Evolutionary conservation across 2,797 vertebrate species (phyloP), one percentile per base, ranked within the genome.

Genomic region (Xenentodon cancila): DNA sequence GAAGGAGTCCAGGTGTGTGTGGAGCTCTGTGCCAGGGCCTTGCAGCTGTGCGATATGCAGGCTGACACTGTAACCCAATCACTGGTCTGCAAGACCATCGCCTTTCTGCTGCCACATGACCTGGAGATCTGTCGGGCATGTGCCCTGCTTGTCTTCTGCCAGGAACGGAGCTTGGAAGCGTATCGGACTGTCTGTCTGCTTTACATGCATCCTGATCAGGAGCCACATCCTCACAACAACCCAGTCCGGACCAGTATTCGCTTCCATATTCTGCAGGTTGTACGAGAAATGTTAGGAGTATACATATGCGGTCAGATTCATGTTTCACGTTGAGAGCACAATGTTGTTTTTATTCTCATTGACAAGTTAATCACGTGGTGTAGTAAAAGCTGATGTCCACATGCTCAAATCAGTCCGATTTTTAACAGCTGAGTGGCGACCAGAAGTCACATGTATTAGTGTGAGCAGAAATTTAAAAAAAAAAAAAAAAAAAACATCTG

Each of bases 71-170:
- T 73, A 65, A 95, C 95, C 76, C 94, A 93, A 60, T 96, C 95
- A 69, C 91, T 99, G 20, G 93, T 99, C 84, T 99, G 95, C 86
- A 99, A 99, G 94, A 95, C 96, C 63, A 95, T 99, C 21, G 97
- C 96, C 75, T 95, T 94, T 84, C 95, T 99, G 82, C 91, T 99
- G 80, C 97, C 96, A 76, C 95, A 94, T 46, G 98, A 99, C 87
- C 90, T 98, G 71, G 98, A 99, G 88, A 94, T 99, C 75, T 97
- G 98, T 84, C 93, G 97, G 75, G 95, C 96, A 44, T 98, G 97
- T 76, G 95, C 96, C 53, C 93, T 99, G 71, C 94, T 97, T 5
- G 84, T 97, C 67, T 99, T 99, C 85, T 99, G 97, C 75, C 94
- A 96, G 82, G 97, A 99, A 82, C 94, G 96, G 60, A 97, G 95